A percentile compares a stretch with the other conserved stretches of the same genome.
phyloP scores from a whole-genome alignment of 2,888 invertebrate genomes.

The Pterostichus madidus region DNA sequence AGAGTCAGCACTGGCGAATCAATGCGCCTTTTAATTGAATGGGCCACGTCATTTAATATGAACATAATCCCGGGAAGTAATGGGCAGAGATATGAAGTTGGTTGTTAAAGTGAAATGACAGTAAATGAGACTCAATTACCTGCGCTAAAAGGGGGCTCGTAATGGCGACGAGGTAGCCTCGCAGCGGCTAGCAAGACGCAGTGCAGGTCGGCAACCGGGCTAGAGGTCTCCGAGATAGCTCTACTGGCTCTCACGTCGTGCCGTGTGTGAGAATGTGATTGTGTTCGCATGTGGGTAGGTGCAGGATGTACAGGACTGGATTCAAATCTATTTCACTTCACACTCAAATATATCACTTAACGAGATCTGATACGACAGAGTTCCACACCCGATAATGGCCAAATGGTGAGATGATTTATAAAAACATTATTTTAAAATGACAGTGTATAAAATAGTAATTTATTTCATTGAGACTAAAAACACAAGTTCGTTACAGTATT shows the following conservation, averaged over 20 bases:
- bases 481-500: no score
- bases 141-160: slow-evolving; percentile 68
- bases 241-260: background rate
- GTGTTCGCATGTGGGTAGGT: slow-evolving; percentile 36
- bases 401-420: no score
- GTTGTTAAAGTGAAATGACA: slow-evolving; percentile 70
- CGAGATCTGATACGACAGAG: no score
- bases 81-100: slow-evolving; percentile 70
- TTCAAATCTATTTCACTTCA: background rate
- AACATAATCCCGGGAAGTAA: slow-evolving; percentile 68
- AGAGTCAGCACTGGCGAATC: slow-evolving; percentile 55
- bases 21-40: slow-evolving; percentile 67
- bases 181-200: slow-evolving; percentile 19
- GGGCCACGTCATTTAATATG: slow-evolving; percentile 67
- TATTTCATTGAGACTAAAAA: no score
- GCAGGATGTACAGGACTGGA: slow-evolving; percentile 26
- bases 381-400: no score
- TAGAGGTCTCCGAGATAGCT: background rate
- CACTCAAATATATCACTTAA: no score
- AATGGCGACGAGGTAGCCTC: slow-evolving; percentile 49
- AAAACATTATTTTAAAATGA: no score
- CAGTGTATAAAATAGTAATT: no score
- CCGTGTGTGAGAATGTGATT: slow-evolving; percentile 22
- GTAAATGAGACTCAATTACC: slow-evolving; percentile 71
- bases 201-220: background rate